Evolutionary conservation across 2,113 vertebrate genomes (phyloP).

Genomic region (Oreotrochilus melanogaster): DNA sequence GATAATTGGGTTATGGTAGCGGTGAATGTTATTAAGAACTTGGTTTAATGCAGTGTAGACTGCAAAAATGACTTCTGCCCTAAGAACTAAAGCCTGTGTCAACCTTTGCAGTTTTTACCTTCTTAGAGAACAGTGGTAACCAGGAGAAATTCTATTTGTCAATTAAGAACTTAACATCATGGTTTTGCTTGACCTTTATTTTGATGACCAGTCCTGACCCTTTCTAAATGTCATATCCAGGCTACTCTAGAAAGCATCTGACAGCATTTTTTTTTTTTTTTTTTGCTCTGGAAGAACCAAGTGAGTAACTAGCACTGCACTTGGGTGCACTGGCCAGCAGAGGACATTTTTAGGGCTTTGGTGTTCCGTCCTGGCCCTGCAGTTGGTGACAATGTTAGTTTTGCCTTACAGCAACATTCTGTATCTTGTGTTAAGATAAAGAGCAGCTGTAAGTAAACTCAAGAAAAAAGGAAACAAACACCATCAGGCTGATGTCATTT

Average conservation of each 20-base stretch:
- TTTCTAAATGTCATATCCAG: neutral
- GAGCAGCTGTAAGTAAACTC: neutral
- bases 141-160: neutral
- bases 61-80: neutral
- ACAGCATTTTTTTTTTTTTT: neutral
- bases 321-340: neutral
- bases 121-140: neutral
- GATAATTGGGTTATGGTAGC: neutral
- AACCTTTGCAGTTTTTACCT: neutral
- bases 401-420: neutral
- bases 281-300: neutral
- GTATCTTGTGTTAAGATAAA: neutral
- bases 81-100: neutral
- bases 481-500: neutral
- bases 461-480: neutral
- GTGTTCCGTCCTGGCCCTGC: neutral
- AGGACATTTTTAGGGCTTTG: neutral
- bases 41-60: neutral
- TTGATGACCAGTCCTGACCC: neutral
- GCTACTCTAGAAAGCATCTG: neutral
- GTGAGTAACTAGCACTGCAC: neutral
- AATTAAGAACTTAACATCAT: neutral
- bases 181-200: neutral
- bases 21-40: neutral
- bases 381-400: neutral